Base-by-base conservation (phyloP, 2,797 vertebrate genomes). In the Danio jaintianensis region DNA sequence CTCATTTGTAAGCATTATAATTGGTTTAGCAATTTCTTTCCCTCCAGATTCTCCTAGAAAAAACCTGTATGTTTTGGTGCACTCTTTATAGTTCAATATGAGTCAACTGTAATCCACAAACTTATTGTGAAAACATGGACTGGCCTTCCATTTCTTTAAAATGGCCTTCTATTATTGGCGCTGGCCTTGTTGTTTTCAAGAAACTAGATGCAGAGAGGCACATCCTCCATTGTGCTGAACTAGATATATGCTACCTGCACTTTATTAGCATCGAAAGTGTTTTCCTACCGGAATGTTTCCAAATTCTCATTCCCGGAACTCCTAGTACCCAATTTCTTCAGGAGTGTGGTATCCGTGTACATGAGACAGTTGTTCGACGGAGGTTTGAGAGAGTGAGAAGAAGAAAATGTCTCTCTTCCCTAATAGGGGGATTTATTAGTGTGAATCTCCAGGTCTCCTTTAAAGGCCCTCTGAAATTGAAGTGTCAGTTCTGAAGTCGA, bases 381-480 rank as follows among this genome's bases (percentile, higher is more conserved):
- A 68, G 53, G 47, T 55, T 52, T 74, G 48, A 43, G 64, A 75
- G 88, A 80, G 79, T 20, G 11, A 55, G 9, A 42, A 56, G 63
- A 83, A 79, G 59, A 78, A 82, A 87, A 83, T 38, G 66, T 16
- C 63, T 53, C 36, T 55, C 50, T 74, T 66, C 20, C 81, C 72
- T 87, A 80, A 87, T 88, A 82, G 84, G 85, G 81, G 84, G 90
- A 86, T 88, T 90, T 89, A 89, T 84, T 85, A 87, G 85, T 84
- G 81, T 87, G 90, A 87, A 88, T 88, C 91, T 89, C 90, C 84
- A 88, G 85, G 85, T 88, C 90, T 90, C 77, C 77, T 84, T 82
- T 85, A 89, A 89, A 88, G 82, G 88, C 90, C 87, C 82, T 85
- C 75, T 77, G 86, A 93, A 93, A 93, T 92, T 92, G 88, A 89